A percentile compares a stretch with the other conserved stretches of the same genome.
These are phyloP conservation scores for Limnothrissa miodon DNA, from an alignment of 2,113 vertebrate species.

Conservation along the genomic window DNA sequence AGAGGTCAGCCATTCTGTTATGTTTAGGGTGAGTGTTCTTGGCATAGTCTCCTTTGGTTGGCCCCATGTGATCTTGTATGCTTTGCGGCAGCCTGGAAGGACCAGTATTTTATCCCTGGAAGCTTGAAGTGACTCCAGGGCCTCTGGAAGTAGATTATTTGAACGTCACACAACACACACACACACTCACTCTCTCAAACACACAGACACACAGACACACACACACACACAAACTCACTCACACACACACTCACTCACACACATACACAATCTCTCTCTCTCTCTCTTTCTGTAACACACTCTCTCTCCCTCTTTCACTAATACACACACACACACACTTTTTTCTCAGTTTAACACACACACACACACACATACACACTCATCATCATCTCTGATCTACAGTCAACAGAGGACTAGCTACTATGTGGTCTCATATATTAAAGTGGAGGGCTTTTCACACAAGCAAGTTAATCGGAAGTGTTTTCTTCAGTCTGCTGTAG, in stretches of 20 bases:
- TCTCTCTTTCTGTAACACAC: too few relatives aligned
- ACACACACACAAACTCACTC: background rate
- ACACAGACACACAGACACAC: too few relatives aligned
- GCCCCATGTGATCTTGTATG: conserved; percentile 25
- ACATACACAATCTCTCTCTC: too few relatives aligned
- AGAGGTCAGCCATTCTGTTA: conserved; percentile 49
- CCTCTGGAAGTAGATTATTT: background rate
- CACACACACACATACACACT: background rate
- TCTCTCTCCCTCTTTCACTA: too few relatives aligned
- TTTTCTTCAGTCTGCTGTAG: background rate
- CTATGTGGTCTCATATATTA: background rate
- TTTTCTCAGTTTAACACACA: too few relatives aligned
- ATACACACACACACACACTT: too few relatives aligned
- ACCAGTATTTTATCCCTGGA: background rate
- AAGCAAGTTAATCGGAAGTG: background rate
- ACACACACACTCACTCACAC: too few relatives aligned
- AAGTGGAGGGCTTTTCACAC: background rate
- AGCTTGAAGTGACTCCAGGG: too few relatives aligned
- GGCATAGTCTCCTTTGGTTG: conserved; percentile 32
- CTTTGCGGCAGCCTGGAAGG: conserved; percentile 23
- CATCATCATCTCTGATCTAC: too few relatives aligned
- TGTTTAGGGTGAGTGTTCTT: conserved; percentile 39
- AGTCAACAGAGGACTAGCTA: background rate
- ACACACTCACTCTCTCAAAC: too few relatives aligned
- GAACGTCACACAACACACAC: background rate